Evolutionary conservation across 2,113 vertebrate species (phyloP).

Genomic region (Axis porcinus): DNA sequence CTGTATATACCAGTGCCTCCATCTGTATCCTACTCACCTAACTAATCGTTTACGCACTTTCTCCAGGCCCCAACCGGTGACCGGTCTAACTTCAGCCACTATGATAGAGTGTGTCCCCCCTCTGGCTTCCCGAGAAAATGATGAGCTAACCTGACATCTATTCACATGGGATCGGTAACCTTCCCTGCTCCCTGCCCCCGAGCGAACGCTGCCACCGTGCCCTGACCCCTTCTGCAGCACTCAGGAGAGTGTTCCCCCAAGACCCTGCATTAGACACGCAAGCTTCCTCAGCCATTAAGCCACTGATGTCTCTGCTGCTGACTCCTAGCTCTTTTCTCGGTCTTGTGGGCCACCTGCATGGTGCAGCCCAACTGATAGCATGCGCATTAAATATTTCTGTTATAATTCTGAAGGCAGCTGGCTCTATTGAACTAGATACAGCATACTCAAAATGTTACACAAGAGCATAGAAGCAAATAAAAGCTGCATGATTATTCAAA

Average conservation of each 20-base stretch:
- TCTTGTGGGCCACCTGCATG: background rate
- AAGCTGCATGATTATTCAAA: background rate
- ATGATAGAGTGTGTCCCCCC: background rate
- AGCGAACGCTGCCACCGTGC: background rate
- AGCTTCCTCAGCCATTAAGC: background rate
- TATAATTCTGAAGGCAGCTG: background rate
- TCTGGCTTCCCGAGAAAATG: background rate
- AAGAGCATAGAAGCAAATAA: conserved; percentile 1
- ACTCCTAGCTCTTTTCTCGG: fast-evolving
- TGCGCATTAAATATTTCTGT: background rate
- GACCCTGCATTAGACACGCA: background rate
- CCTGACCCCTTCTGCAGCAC: background rate
- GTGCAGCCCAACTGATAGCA: background rate
- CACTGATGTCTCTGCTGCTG: background rate
- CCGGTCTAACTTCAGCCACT: background rate
- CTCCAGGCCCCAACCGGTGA: background rate
- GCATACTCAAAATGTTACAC: background rate
- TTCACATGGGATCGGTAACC: background rate
- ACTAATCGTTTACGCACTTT: background rate
- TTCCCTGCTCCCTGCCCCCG: background rate
- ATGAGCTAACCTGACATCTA: background rate
- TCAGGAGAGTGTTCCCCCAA: too few relatives aligned
- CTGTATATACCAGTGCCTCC: background rate
- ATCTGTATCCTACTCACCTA: too few relatives aligned
- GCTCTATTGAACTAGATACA: background rate